Evolutionary conservation across 1,140 invertebrate genomes (phyloP).

Genomic region (Steinernema khuongi): DNA sequence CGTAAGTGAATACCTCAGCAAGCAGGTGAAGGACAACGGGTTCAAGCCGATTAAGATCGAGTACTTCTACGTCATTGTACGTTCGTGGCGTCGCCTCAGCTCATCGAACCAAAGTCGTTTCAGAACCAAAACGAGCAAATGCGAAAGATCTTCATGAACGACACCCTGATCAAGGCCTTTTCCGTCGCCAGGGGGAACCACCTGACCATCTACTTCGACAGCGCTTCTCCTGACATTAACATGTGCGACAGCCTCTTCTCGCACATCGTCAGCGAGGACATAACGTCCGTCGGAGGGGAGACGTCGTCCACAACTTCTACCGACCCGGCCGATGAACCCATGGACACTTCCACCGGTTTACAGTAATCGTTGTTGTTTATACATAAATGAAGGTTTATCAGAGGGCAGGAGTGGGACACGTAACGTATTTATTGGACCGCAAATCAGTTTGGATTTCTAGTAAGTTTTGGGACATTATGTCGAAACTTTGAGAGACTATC

Average conservation of each 20-base stretch:
- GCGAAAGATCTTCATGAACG: conserved; percentile 11
- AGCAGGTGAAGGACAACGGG: background rate
- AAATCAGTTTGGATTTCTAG: no score
- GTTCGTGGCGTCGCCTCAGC: background rate
- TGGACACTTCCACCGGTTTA: background rate
- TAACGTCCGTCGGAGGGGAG: background rate
- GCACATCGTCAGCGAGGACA: background rate
- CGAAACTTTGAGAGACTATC: no score
- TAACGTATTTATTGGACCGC: no score
- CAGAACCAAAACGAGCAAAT: conserved; percentile 7
- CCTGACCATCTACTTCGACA: background rate
- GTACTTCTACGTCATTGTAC: background rate
- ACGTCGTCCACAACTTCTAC: background rate
- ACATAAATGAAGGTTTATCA: no score
- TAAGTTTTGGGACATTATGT: no score
- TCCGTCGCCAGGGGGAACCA: background rate
- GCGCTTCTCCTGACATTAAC: background rate
- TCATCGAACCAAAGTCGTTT: background rate
- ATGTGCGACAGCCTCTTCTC: background rate
- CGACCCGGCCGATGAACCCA: background rate
- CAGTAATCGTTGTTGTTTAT: background rate
- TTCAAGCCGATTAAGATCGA: background rate
- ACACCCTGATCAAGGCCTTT: background rate
- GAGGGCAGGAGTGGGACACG: no score
- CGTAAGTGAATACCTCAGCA: conserved; percentile 25